Base-by-base conservation (phyloP, 2,888 invertebrate genomes). In the Stegophylla sp. region DNA sequence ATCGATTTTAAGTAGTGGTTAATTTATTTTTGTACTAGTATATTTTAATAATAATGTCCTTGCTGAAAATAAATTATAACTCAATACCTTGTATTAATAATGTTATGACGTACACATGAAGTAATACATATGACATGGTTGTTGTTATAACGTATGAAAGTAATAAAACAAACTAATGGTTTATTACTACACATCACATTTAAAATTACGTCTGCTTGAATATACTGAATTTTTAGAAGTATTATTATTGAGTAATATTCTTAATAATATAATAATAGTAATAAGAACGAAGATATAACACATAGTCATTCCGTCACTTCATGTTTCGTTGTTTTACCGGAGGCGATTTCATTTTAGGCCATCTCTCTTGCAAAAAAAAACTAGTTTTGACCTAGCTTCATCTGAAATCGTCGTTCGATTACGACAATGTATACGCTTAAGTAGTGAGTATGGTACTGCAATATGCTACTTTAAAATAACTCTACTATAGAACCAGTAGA, bases 201-300 rank as follows among this genome's bases (percentile, higher is more conserved):
- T 56, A 12, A 56, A 56, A 10, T 56, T 23, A 56, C 23, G 3
- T 61, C 3, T 34, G 1, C 28, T 34, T 12, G 34, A 51, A 51
- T 53, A 10, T 69, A 17, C 26, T 28, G 5, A 69, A 7, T 61
- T 48, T 63, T 74, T 17, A 48, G 48, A 10, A 12, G n/a, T 28
- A n/a, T 34, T 34, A 48, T 53, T 34, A 63, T 74, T 61, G 34
- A 74, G 74, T 63, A 63, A 63, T 74, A 61, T 61, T 56, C 28
- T 63, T 72, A 13, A 34, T 5, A 43, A 72, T 41, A 15, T 15
- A 45, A 66, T 61, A 61, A 28, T 61, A 17, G 43, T 73, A 43
- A 73, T 45, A 26, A 17, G 28, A 51, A 69, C 45, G 28, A 61
- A 61, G 73, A 73, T 28, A 48, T 73, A 73, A 73, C 59, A 73